Conservation (phyloP, 37 sponge, comb jelly and placozoan species). For the Mnemiopsis leidyi region DNA sequence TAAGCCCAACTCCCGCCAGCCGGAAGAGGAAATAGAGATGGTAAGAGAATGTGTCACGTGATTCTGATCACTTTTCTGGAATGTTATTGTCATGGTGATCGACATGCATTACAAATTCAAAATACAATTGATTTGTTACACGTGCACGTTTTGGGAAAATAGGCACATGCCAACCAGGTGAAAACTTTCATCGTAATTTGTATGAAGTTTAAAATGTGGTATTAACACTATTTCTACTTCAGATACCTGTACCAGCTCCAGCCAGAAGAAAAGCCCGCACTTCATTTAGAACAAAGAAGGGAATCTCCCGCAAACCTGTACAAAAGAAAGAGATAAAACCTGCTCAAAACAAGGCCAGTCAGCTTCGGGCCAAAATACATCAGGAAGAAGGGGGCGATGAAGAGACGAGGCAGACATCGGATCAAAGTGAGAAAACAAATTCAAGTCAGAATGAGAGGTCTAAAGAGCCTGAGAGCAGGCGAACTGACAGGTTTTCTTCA, state of each 20-base stretch:
- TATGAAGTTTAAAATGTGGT: no score
- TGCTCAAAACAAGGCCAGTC: constrained; percentile 22
- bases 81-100: not conserved
- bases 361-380: constrained; percentile 8
- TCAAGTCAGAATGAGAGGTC: not conserved
- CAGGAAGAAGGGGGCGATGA: constrained; percentile 6
- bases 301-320: constrained; percentile 1
- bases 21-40: not conserved
- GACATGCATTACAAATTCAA: not conserved
- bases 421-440: not conserved
- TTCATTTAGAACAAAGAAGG: constrained; percentile 60
- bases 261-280: constrained; percentile 12
- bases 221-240: no score
- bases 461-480: not conserved
- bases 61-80: not conserved
- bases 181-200: no score
- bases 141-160: no score
- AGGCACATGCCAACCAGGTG: no score
- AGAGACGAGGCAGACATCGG: not conserved
- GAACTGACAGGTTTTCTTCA: not conserved
- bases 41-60: not conserved
- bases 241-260: not conserved
- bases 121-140: no score
- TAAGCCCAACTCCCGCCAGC: not conserved
- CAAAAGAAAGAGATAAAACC: constrained; percentile 2